These are phyloP conservation scores for Caenorhabditis macrosperma DNA, from an alignment of 2,888 invertebrate genomes.

Conservation along the genomic window DNA sequence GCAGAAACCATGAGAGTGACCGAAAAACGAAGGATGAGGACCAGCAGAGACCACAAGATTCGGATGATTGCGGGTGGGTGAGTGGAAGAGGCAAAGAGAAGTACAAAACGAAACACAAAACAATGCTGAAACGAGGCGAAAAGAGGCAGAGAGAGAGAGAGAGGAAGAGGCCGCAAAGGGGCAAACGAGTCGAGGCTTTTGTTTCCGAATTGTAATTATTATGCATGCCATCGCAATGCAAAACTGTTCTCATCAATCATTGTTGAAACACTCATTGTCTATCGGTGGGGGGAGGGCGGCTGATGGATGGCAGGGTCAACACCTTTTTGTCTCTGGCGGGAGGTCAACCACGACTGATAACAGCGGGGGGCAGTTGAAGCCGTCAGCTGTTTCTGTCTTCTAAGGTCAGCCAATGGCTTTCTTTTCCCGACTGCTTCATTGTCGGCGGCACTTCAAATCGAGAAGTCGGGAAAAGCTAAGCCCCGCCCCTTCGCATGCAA, in stretches of 20 bases:
- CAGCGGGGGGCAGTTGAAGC: not conserved
- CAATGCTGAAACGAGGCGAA: constrained; percentile 27
- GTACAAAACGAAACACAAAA: constrained; percentile 18
- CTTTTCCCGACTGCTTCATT: no score
- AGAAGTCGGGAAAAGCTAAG: no score
- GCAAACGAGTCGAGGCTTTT: constrained; percentile 34
- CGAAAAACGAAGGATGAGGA: not conserved
- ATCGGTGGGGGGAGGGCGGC: not conserved
- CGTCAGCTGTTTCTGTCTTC: no score
- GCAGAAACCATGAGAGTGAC: not conserved
- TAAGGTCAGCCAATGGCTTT: no score
- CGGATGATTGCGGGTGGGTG: not conserved
- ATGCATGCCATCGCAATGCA: constrained; percentile 44
- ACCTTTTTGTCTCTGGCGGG: not conserved
- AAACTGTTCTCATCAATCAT: constrained; percentile 60
- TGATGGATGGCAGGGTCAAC: constrained; percentile 49
- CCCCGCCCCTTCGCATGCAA: no score
- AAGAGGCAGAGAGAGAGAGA: constrained; percentile 10
- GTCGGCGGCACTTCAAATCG: no score
- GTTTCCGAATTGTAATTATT: constrained; percentile 56
- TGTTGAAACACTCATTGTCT: constrained; percentile 55
- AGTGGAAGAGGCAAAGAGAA: constrained; percentile 14
- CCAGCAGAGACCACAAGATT: constrained; percentile 26
- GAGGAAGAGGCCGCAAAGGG: not conserved
- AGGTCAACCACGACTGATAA: constrained; percentile 5